phyloP scores from a whole-genome alignment of 2,797 vertebrate genomes.

The Siniperca obscura region DNA sequence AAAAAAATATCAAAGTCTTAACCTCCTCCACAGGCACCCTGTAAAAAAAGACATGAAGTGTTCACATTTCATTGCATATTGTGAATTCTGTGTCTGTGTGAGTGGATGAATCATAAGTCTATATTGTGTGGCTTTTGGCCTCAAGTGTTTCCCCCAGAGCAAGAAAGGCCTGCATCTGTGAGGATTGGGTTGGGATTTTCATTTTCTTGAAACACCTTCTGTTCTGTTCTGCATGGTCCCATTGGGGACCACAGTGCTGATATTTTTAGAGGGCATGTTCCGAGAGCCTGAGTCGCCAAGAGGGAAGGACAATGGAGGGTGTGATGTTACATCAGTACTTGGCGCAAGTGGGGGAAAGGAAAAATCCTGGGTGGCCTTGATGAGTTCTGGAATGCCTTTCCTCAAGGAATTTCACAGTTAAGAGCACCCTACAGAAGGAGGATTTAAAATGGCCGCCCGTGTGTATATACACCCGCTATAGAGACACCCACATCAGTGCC shows the following conservation, averaged over 20 bases:
- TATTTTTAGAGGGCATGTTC: slow-evolving; percentile 89
- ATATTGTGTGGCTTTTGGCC: slow-evolving; percentile 84
- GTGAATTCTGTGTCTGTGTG: slow-evolving; percentile 63
- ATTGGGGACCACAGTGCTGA: slow-evolving; percentile 81
- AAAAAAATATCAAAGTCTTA: slow-evolving; percentile 56
- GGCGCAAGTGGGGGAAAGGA: slow-evolving; percentile 77
- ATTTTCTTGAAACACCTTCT: slow-evolving; percentile 88
- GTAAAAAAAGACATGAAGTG: slow-evolving; percentile 55
- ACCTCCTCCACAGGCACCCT: slow-evolving; percentile 59
- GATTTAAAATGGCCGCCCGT: slow-evolving; percentile 77
- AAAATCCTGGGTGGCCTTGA: slow-evolving; percentile 86
- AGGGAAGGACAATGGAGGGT: slow-evolving; percentile 88
- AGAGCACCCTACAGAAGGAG: slow-evolving; percentile 75
- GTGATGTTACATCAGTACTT: slow-evolving; percentile 88
- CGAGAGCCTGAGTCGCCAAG: slow-evolving; percentile 85
- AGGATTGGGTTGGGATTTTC: slow-evolving; percentile 86
- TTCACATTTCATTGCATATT: slow-evolving; percentile 68
- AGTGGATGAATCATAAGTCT: slow-evolving; percentile 79
- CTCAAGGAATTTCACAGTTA: slow-evolving; percentile 81
- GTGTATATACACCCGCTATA: slow-evolving; percentile 35
- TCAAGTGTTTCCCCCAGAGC: slow-evolving; percentile 79
- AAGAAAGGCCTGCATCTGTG: slow-evolving; percentile 83
- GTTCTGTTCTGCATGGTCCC: slow-evolving; percentile 85
- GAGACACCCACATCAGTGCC: slow-evolving; percentile 55
- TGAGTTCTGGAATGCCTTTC: slow-evolving; percentile 81